A percentile compares a stretch with the other conserved stretches of the same genome.
These are phyloP conservation scores for Eulemur rubriventer DNA, from an alignment of 2,797 vertebrate genomes.

Conservation along the genomic window DNA sequence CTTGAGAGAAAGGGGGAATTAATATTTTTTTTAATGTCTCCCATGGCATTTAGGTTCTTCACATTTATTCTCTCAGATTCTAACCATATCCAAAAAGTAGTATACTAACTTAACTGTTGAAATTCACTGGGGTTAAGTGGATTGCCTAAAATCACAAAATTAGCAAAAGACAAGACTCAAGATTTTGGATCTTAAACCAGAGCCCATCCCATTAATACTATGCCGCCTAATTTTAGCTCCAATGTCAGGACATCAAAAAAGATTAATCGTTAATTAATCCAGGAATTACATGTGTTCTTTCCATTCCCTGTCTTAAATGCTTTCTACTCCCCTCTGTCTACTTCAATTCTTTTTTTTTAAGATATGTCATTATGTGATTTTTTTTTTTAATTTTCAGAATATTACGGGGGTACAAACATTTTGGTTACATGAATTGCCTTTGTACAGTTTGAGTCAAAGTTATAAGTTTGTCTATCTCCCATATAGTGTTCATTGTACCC, in stretches of 20 bases:
- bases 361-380: too few species aligned
- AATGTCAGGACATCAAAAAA: neutral
- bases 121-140: neutral
- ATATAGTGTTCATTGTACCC: too few species aligned
- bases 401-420: too few species aligned
- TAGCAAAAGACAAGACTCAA: neutral
- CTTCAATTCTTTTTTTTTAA: neutral
- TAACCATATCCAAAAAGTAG: neutral
- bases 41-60: neutral
- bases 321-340: neutral
- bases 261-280: neutral
- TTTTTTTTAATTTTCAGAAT: too few species aligned
- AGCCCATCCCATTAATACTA: neutral
- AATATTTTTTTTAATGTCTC: neutral
- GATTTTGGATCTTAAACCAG: neutral
- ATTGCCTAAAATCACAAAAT: neutral
- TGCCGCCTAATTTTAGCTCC: neutral
- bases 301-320: neutral
- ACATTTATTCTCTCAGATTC: neutral
- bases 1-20: neutral
- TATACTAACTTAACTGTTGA: neutral
- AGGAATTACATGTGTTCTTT: neutral
- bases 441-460: too few species aligned
- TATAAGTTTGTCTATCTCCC: too few species aligned
- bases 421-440: too few species aligned